Conservation (phyloP, 1,140 invertebrate genomes). For the Nasonia longicornis region DNA sequence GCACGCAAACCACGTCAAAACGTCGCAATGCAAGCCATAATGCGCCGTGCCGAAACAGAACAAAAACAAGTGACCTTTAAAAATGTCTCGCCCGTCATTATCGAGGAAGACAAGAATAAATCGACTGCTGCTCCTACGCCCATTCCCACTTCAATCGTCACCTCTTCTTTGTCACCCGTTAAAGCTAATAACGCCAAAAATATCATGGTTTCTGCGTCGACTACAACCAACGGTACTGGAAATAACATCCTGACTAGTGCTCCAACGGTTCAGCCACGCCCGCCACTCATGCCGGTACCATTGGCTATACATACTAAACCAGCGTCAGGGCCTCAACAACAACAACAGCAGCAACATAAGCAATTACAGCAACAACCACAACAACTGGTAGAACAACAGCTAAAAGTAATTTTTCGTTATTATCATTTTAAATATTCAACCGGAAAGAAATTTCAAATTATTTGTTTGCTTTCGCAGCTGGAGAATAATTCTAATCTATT, state of each 20-base stretch:
- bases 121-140: neutral
- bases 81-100: slow-evolving; percentile 58
- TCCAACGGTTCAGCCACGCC: slow-evolving; percentile 46
- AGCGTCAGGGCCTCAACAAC: slow-evolving; percentile 31
- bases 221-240: neutral
- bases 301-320: slow-evolving; percentile 38
- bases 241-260: slow-evolving; percentile 15
- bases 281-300: slow-evolving; percentile 46
- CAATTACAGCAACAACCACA: slow-evolving; percentile 1
- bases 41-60: slow-evolving; percentile 65
- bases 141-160: neutral
- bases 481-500: slow-evolving; percentile 19
- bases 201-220: neutral
- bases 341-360: slow-evolving; percentile 32
- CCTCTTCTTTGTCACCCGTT: slow-evolving; percentile 11
- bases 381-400: neutral
- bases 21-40: slow-evolving; percentile 82
- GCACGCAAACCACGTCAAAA: slow-evolving; percentile 72
- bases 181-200: slow-evolving; percentile 32
- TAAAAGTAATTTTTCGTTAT: slow-evolving; percentile 6
- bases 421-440: neutral
- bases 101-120: slow-evolving; percentile 52
- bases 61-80: slow-evolving; percentile 65
- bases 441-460: neutral
- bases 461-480: neutral